Evolutionary conservation across 2,888 invertebrate genomes (phyloP), one percentile per base, ranked within the genome.

Genomic region (Oegoconia quadripuncta): DNA sequence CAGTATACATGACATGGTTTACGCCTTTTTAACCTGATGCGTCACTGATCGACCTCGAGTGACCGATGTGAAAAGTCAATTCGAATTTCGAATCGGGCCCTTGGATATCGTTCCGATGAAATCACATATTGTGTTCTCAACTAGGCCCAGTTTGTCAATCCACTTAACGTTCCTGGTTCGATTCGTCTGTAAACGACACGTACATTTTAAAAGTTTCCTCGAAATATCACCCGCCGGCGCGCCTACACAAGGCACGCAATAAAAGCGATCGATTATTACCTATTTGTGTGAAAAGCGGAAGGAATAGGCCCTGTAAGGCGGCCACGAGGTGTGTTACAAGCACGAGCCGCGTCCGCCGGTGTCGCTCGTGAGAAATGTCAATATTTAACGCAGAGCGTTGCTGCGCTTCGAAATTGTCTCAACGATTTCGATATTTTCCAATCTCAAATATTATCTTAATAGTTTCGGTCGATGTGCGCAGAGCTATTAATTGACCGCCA

Each of bases 251-350:
- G 64, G 44, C 64, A 69, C 70, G 82, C 80, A 81, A 86, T 86
- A 86, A 86, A 82, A 76, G 69, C 81, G 74, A 86, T 87, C 82
- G 86, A 86, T 87, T 84, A 84, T 86, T 86, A 83, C 82, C 76
- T 77, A 83, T 84, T 83, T 74, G 83, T 84, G 84, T 86, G 83
- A 81, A 84, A 86, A 83, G 84, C 80, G 84, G 83, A 84, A 80
- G 81, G 75, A 76, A 77, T 76, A 74, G 65, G 66, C 54, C 61
- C 49, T 51, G 55, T 52, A 42, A 55, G 56, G 62, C 61, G 57
- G 56, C 51, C 34, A 49, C 44, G 51, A 60, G 65, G 55, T 59
- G 61, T 64, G 66, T 56, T 56, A 51, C 58, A 56, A 74, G 74
- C 75, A 74, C 72, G 79, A 73, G 75, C 67, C 71, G 71, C 64